Evolutionary conservation across 2,797 vertebrate genomes (phyloP), one percentile per base, ranked within the genome.

Genomic region (Thaleichthys pacificus): DNA sequence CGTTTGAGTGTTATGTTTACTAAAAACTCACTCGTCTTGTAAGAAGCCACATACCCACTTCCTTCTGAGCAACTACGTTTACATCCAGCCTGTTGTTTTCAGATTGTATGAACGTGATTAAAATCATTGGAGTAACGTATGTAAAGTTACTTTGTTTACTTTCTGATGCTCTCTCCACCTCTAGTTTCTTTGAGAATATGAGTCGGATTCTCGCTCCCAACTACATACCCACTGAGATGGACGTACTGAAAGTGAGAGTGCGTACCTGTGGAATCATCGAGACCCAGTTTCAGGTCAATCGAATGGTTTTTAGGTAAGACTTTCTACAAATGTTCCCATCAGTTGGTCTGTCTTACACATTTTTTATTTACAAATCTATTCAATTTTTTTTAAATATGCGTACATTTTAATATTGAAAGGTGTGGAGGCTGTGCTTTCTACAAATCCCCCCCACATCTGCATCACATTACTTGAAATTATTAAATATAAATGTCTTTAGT

Each of bases 181-280:
- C 17, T 78, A 94, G 93, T 77, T 94, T 94, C 85, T 93, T 93
- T 76, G 88, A 92, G 68, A 93, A 91, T 79, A 88, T 94, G 60
- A 84, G 70, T 81, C 88, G 90, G 67, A 87, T 94, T 84, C 84
- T 92, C 32, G 77, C 86, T 9, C 91, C 92, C 5, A 87, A 87
- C 72, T 94, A 93, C 71, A 1, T 89, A 64, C 93, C 93, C 70
- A 91, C 89, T 0, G 89, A 91, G 80, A 69, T 60, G 0, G 93
- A 94, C 47, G 88, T 94, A 2, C 85, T 94, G 74, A 79, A 92
- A 68, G 93, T 93, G 42, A 82, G 93, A 70, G 87, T 94, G 66
- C 88, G 93, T 63, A 93, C 93, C 21, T 84, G 80, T 26, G 92
- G 93, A 30, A 87, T 94, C 77, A 84, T 93, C 0, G 91, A 93